Conservation (phyloP, 2,888 invertebrate species). For the Cryptosula pallasiana region DNA sequence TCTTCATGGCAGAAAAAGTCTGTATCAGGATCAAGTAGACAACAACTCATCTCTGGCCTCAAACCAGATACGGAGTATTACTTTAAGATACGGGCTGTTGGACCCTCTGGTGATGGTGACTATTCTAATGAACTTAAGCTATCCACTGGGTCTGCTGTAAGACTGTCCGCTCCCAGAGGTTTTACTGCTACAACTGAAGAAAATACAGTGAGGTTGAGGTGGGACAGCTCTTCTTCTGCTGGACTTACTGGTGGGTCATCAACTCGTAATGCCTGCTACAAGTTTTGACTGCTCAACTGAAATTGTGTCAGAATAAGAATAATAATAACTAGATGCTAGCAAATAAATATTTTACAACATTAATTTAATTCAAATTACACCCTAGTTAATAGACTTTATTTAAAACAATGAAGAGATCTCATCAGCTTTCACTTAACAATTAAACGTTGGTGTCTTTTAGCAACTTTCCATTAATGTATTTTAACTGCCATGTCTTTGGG, state of each 20-base stretch:
- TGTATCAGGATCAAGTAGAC: not conserved
- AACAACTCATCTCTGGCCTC: not conserved
- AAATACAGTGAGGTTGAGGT: not conserved
- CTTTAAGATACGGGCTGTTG: not conserved
- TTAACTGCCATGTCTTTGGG: no score
- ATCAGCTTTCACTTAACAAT: no score
- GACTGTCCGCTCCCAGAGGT: not conserved
- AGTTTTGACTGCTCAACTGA: no score
- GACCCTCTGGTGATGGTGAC: not conserved
- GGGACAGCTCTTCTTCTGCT: not conserved
- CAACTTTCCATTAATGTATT: no score
- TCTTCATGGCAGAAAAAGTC: not conserved
- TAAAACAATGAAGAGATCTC: no score
- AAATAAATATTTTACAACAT: no score
- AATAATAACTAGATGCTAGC: no score
- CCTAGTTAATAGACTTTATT: no score
- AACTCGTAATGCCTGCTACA: no score
- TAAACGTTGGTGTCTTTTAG: no score
- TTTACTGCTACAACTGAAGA: not conserved
- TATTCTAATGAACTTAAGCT: not conserved
- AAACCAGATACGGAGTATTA: not conserved
- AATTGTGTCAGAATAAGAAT: no score
- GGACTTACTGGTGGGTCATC: not conserved
- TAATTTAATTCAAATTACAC: no score
- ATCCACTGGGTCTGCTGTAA: not conserved